These are phyloP conservation scores for Phrynocephalus versicolor DNA, from an alignment of 2,113 vertebrate genomes.

Conservation along the genomic window DNA sequence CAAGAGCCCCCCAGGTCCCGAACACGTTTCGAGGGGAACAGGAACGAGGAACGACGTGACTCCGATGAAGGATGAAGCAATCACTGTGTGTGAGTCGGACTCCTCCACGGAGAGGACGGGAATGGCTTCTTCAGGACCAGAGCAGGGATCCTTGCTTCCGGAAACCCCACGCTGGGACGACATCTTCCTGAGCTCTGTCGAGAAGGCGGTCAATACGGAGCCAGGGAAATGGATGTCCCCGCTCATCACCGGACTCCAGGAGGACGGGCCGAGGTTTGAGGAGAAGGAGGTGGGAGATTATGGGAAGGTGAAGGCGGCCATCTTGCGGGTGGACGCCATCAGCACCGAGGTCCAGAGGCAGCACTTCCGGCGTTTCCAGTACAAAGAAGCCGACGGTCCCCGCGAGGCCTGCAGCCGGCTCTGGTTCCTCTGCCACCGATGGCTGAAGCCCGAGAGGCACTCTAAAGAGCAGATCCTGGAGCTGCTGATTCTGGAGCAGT, in stretches of 20 bases:
- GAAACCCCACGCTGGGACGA: background rate
- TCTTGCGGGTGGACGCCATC: constrained; percentile 37
- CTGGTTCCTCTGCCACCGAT: constrained; percentile 68
- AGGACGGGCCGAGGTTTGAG: constrained; percentile 39
- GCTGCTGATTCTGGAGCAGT: constrained; percentile 67
- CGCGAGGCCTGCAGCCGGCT: constrained; percentile 68
- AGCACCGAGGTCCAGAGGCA: constrained; percentile 52
- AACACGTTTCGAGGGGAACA: background rate
- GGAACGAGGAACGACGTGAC: background rate
- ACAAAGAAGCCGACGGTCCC: constrained; percentile 45
- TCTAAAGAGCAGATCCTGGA: constrained; percentile 71
- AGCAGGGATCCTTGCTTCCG: background rate
- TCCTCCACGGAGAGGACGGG: accelerated
- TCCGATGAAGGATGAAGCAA: background rate
- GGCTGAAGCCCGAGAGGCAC: constrained; percentile 59
- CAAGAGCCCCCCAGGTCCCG: background rate
- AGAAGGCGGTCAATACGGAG: background rate
- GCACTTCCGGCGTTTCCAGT: constrained; percentile 63
- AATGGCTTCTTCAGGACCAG: background rate
- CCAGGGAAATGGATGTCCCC: constrained; percentile 7
- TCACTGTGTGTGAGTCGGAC: background rate
- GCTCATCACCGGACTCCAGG: constrained; percentile 30
- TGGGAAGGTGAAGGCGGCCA: constrained; percentile 58
- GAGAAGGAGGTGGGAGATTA: constrained; percentile 51
- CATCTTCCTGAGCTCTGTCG: background rate